Base-by-base conservation (phyloP, 2,797 vertebrate genomes). In the Eutrigla gurnardus region DNA sequence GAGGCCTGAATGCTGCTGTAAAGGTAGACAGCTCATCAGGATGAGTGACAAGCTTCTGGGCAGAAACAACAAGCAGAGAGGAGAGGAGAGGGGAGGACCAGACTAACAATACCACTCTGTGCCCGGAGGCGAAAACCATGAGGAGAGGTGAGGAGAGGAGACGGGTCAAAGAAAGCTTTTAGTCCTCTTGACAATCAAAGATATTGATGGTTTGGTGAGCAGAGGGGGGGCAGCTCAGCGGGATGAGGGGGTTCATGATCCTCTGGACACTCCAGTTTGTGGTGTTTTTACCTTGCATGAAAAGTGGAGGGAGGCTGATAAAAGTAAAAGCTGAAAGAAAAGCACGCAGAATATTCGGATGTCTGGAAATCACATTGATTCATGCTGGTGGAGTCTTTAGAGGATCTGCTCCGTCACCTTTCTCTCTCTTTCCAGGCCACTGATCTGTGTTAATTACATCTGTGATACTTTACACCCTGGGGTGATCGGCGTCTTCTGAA, bases 41-140 rank as follows among this genome's bases (percentile, higher is more conserved):
- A 53, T 86, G 85, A 84, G 47, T 81, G 85, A 81, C 69, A 80
- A 62, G 84, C 59, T 75, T 55, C 58, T 59, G 75, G 62, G 67
- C 70, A 75, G 76, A n/a, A 84, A 72, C 39, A 80, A n/a, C 32
- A 67, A 49, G 72, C 39, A 59, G 18, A 59, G 62, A 79, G 75
- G 10, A 57, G 68, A 76, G 39, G 55, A 68, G 58, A 80, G 78
- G 9, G 54, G 69, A 81, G 49, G 55, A 70, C 46, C 76, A 53
- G 80, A 79, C 75, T 58, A 68, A 85, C 80, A 73, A 81, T 18
- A 35, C 25, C 70, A 75, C n/a, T 15, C 43, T 71, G 70, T 45
- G 65, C 69, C 77, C 32, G 61, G 17, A 80, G 71, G 78, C 65
- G 4, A 55, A 50, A 47, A 50, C 33, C 35, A 35, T 49, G 46